Base-by-base conservation (phyloP, 2,888 invertebrate genomes). In the Apodemia mormo region DNA sequence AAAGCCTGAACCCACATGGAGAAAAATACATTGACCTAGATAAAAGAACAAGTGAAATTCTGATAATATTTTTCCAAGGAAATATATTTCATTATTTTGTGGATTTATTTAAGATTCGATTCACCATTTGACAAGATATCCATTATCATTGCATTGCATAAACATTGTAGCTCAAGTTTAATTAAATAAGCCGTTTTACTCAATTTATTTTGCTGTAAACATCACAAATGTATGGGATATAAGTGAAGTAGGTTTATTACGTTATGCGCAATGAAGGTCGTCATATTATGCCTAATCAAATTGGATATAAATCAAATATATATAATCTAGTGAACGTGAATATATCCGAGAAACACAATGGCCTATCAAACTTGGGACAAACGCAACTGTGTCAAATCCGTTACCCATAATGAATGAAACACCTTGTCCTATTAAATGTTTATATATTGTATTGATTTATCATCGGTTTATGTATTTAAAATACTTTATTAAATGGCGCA, bases 321-420 rank as follows among this genome's bases (percentile, higher is more conserved):
- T 58, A 30, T 61, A 30, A 49, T 61, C 10, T 61, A 5, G 29
- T 33, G 14, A 30, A 61, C 30, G 29, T 40, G 52, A 73, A 79
- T 12, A 49, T 49, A 49, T 49, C 49, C 12, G 49, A 12, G 14
- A 3, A 49, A 49, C 72, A 80, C 81, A 81, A 81, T 81, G 69
- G 79, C 78, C 80, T 76, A 81, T 81, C 81, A 79, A 76, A 77
- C 69, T 71, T 67, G 69, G 52, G 65, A 49, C 68, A 40, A 65
- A 71, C 70, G 68, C 67, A 49, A 49, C 49, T 49, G 49, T 68
- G 70, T 70, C 68, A 67, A 67, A 52, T 70, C 54, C 54, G 67
- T 70, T 67, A 67, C 68, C 67, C 54, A 67, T 66, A 68, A 58
- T 61, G 65, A 37, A 66, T 69, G 56, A n/a, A 37, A 45, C 68